Conservation (phyloP, 2,113 vertebrate species). For the Gambusia affinis region DNA sequence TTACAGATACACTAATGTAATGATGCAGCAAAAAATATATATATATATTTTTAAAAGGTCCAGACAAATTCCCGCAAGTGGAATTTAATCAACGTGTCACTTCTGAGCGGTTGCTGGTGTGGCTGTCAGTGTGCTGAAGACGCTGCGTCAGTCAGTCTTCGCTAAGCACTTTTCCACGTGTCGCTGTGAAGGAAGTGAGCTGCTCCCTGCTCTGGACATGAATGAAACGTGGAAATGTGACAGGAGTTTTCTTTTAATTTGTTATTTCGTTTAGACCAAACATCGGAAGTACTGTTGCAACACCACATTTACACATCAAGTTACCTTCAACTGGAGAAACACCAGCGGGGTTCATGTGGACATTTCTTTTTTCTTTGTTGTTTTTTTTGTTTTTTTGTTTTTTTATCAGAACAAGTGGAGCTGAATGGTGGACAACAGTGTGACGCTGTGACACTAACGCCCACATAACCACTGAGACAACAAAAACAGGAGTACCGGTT, state of each 20-base stretch:
- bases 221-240: conserved; percentile 24
- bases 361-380: not conserved
- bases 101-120: conserved; percentile 38
- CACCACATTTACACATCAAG: conserved; percentile 63
- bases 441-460: conserved; percentile 42
- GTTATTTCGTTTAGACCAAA: conserved; percentile 58
- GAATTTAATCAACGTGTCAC: conserved; percentile 41
- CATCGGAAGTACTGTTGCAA: conserved; percentile 49
- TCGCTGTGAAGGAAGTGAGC: not conserved
- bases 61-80: not conserved
- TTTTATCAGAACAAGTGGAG: conserved; percentile 56
- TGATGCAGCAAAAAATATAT: not conserved
- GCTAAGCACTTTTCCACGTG: conserved; percentile 1
- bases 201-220: conserved; percentile 12
- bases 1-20: not conserved
- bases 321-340: conserved; percentile 48
- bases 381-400: no score
- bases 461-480: conserved; percentile 24
- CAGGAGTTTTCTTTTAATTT: conserved; percentile 50
- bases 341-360: conserved; percentile 52
- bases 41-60: not conserved
- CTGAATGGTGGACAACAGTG: conserved; percentile 37
- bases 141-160: conserved; percentile 48
- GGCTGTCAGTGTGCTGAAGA: conserved; percentile 45
- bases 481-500: conserved; percentile 21